Conservation (phyloP, 2,888 invertebrate species). For the Carabus problematicus region DNA sequence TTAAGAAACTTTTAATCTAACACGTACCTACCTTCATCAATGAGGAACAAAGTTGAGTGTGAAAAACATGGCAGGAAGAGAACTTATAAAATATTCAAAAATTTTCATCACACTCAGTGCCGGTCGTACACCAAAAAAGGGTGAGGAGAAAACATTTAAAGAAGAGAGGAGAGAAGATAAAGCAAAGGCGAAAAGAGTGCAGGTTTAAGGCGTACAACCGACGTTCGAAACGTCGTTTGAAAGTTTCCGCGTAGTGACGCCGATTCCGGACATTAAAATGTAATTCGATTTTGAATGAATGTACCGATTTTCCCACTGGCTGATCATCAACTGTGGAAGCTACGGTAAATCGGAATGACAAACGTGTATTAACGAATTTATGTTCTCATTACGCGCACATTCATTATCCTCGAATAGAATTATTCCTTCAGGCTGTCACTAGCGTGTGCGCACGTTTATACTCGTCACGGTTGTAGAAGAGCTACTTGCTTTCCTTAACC, state of each 20-base stretch:
- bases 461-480: no score
- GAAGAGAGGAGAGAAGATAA: not conserved
- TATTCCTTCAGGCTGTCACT: not conserved
- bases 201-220: no score
- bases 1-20: constrained; percentile 35
- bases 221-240: not conserved
- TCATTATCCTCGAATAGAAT: constrained; percentile 44
- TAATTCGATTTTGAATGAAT: constrained; percentile 46
- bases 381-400: constrained; percentile 50
- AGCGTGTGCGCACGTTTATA: not conserved
- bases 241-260: constrained; percentile 6
- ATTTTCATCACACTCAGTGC: constrained; percentile 7
- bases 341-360: constrained; percentile 41
- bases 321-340: constrained; percentile 44
- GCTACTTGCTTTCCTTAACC: no score
- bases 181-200: no score
- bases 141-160: not conserved
- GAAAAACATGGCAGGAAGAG: constrained; percentile 16
- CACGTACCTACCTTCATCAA: constrained; percentile 24
- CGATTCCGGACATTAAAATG: constrained; percentile 22
- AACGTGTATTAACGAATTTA: constrained; percentile 51
- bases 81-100: constrained; percentile 40
- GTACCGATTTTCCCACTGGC: constrained; percentile 47
- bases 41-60: constrained; percentile 13
- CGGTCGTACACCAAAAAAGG: no score